A percentile compares a stretch with the other conserved stretches of the same genome.
Evolutionary conservation across 2,797 vertebrate genomes (phyloP).

Genomic region (Chaenodraco wilsoni): DNA sequence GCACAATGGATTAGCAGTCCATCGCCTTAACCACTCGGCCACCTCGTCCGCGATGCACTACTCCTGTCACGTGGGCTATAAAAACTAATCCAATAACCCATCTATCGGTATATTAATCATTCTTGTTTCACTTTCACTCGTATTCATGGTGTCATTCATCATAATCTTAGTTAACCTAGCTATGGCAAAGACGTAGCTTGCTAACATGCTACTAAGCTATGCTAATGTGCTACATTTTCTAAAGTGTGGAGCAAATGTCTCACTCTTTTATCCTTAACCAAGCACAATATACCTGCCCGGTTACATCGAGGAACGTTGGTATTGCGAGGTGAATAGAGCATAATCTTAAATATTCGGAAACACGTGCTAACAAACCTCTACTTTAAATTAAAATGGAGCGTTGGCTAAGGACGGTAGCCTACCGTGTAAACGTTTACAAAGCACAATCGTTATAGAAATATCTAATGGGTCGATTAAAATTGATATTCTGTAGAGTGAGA

Average conservation of each 20-base stretch:
- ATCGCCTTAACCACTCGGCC: conserved; percentile 95
- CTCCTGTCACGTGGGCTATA: background rate
- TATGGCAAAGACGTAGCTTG: background rate
- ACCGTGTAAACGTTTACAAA: too few relatives aligned
- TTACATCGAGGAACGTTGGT: background rate
- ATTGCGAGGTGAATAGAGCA: background rate
- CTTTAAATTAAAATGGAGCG: too few relatives aligned
- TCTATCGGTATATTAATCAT: too few relatives aligned
- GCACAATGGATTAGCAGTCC: conserved; percentile 96
- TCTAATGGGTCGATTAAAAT: too few relatives aligned
- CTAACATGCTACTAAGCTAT: background rate
- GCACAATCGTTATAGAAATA: too few relatives aligned
- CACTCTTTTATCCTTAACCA: background rate
- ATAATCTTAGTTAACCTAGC: background rate
- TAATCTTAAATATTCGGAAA: background rate
- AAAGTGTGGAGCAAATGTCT: background rate
- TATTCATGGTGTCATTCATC: background rate
- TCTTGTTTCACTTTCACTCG: background rate
- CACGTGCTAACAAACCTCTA: too few relatives aligned
- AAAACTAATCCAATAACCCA: background rate
- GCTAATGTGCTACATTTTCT: background rate
- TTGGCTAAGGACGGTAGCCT: too few relatives aligned
- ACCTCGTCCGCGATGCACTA: conserved; percentile 75
- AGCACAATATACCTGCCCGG: background rate
- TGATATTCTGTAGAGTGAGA: background rate